Evolutionary conservation across 2,888 invertebrate species (phyloP).

Genomic region (Argynnis bischoffii): DNA sequence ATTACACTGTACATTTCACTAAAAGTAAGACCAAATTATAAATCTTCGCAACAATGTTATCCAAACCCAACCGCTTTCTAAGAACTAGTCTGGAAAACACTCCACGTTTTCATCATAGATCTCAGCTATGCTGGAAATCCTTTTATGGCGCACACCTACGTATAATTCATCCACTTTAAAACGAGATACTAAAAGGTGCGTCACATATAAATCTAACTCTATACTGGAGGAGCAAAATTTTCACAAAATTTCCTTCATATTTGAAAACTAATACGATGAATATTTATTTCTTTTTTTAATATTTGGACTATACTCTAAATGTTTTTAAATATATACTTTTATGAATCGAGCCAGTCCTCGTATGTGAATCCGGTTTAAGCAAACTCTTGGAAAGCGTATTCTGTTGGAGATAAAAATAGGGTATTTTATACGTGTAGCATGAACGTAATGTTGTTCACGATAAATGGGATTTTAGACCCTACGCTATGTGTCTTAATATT

Average conservation of each 20-base stretch:
- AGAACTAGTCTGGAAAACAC: constrained; percentile 26
- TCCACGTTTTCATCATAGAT: constrained; percentile 38
- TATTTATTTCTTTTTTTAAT: background rate
- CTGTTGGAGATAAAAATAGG: constrained; percentile 35
- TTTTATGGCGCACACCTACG: constrained; percentile 37
- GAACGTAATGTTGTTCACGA: constrained; percentile 28
- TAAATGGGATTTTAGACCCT: constrained; percentile 26
- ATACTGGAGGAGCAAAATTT: too few relatives aligned
- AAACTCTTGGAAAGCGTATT: constrained; percentile 18
- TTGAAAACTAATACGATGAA: too few relatives aligned
- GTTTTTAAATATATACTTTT: constrained; percentile 9
- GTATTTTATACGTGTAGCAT: constrained; percentile 32
- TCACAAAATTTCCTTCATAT: too few relatives aligned
- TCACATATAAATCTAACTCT: background rate
- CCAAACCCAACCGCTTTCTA: constrained; percentile 10
- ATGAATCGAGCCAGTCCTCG: constrained; percentile 3
- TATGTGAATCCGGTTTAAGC: constrained; percentile 21
- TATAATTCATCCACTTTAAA: constrained; percentile 34
- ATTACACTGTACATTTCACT: constrained; percentile 13
- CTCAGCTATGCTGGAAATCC: constrained; percentile 34
- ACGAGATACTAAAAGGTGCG: constrained; percentile 27
- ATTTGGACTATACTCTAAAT: constrained; percentile 6
- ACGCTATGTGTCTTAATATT: constrained; percentile 25
- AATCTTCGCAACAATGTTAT: constrained; percentile 25
- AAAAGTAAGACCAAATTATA: constrained; percentile 21